Evolutionary conservation across 1,140 invertebrate genomes (phyloP), one percentile per base, ranked within the genome.

Genomic region (Mycetomoellerius zeteki): DNA sequence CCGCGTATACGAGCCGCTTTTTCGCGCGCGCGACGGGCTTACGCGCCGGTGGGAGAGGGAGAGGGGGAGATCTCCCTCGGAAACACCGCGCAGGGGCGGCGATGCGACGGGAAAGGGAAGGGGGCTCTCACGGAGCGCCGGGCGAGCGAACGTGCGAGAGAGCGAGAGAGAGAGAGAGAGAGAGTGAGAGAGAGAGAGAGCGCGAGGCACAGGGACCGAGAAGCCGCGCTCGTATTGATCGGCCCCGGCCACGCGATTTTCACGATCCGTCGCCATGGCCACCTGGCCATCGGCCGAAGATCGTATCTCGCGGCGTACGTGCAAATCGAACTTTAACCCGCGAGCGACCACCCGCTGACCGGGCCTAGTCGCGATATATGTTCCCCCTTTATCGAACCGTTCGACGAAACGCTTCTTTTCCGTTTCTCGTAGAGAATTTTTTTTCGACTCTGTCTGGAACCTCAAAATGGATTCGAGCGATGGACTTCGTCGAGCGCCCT

Each of bases 231-330:
- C 92, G 93, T 95, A 95, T 95, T 95, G 94, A 95, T 95, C 95
- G 94, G 81, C 93, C 92, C 89, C 92, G 91, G 94, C 93, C 93
- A 93, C 93, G 94, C 94, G 94, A 95, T 95, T 95, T 95, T 95
- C 93, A 94, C 91, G 94, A 95, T 95, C 92, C 94, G 94, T 95
- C 95, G 94, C 93, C 95, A 95, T 95, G 95, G 94, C 93, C 95
- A 95, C 95, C 95, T 95, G 94, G 94, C 92, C 91, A 93, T 91
- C 90, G 93, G 92, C 92, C 86, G 92, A 93, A 94, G 94, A 94
- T 94, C 93, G 81, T 94, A 94, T 94, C 94, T 94, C 91, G 81
- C 90, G 71, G 43, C 85, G 80, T 89, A 69, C 64, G 78, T 71
- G 85, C 58, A 77, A 87, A 89, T 91, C 87, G 81, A 92, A 92